Evolutionary conservation across 2,113 vertebrate genomes (phyloP).

Genomic region (Balaenoptera acutorostrata): DNA sequence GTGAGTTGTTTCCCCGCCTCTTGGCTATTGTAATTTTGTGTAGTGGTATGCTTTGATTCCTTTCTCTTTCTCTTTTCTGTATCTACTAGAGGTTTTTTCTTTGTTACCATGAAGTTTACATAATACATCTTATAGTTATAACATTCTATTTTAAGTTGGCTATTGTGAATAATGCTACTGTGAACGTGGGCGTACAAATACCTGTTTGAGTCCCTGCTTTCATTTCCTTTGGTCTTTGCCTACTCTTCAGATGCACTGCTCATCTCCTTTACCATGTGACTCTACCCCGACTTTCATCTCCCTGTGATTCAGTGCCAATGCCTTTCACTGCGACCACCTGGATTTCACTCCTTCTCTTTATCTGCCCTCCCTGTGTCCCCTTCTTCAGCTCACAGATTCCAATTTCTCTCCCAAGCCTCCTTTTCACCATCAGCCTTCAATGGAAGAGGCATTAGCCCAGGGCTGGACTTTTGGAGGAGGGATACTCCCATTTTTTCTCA

Average conservation of each 20-base stretch:
- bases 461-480: neutral
- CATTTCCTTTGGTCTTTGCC: neutral
- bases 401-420: neutral
- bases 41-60: neutral
- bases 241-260: neutral
- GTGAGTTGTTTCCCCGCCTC: neutral
- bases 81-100: neutral
- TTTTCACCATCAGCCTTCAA: neutral
- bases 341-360: neutral
- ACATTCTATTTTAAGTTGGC: neutral
- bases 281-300: neutral
- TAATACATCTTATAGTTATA: neutral
- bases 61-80: neutral
- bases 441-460: neutral
- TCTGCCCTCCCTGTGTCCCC: too few relatives aligned
- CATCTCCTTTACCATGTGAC: neutral
- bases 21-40: neutral
- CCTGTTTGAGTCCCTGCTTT: neutral
- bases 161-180: neutral
- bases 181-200: neutral
- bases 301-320: neutral
- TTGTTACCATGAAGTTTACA: neutral
- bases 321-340: neutral
- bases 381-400: neutral
- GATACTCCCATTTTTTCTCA: neutral